Evolutionary conservation across 1,140 invertebrate species (phyloP), one percentile per base, ranked within the genome.

Genomic region (Nilaparvata lugens): DNA sequence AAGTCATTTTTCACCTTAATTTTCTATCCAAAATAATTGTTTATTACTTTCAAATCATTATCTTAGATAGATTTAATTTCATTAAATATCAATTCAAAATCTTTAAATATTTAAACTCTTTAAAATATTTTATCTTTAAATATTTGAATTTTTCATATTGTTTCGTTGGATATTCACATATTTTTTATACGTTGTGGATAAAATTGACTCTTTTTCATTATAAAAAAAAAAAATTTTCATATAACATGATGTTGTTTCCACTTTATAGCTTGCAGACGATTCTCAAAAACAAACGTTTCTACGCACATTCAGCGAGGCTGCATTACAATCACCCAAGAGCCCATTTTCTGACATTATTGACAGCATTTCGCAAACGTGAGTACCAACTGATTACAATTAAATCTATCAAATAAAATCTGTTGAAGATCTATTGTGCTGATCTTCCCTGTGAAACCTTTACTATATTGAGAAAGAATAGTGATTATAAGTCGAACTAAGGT

Each of bases 301-400:
- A 14, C 53, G 54, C 48, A 60, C 62, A 31, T 64, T 64, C 35
- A 64, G 52, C 40, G 58, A 60, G 25, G 54, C 58, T 38, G 56
- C 52, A 2, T 11, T 6, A 35, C 35, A 18, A 13, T 52, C 42
- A 24, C 62, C 58, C 13, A 48, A 53, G 18, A 60, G 58, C 53
- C 58, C 56, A 18, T 64, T 64, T 52, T 43, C 58, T 9, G 62
- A 64, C 52, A 35, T 64, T 18, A 56, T 64, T 19, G 53, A 58
- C 21, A 45, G 62, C 21, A 48, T 48, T 16, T 48, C 45, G 13
- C 45, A 48, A 48, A 48, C 45, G 45, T 48, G 21, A 48, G 45
- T 19, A 48, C 21, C 9, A n/a, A n/a, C n/a, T n/a, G n/a, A n/a
- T n/a, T n/a, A n/a, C n/a, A n/a, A n/a, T n/a, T n/a, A n/a, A n/a